These are phyloP conservation scores for Caerostris darwini DNA, from an alignment of 1,140 invertebrate species.

Conservation along the genomic window DNA sequence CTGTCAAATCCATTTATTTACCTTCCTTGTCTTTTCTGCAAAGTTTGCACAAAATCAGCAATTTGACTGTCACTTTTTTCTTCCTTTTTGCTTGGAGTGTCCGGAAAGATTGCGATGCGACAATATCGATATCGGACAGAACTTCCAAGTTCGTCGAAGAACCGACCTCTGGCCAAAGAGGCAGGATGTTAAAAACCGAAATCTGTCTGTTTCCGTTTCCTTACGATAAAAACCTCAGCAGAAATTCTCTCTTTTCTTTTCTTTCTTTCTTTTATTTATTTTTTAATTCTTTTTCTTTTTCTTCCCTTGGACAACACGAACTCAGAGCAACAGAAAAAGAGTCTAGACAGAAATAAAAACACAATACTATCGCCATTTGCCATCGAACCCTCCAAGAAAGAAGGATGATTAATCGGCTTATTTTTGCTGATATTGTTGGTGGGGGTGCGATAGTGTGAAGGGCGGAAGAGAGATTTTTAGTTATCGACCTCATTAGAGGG, in stretches of 20 bases:
- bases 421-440: background rate
- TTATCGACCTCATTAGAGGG: conserved; percentile 22
- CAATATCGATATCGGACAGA: conserved; percentile 28
- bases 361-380: conserved; percentile 14
- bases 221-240: background rate
- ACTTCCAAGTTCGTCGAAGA: background rate
- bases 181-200: conserved; percentile 36
- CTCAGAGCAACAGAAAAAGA: no score
- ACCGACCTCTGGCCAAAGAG: background rate
- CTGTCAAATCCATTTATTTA: background rate
- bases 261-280: background rate
- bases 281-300: no score
- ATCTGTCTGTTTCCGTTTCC: conserved; percentile 35
- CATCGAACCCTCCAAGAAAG: conserved; percentile 12
- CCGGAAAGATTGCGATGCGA: conserved; percentile 19
- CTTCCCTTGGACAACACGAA: background rate
- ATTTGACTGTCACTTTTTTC: background rate
- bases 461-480: conserved; percentile 22
- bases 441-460: conserved; percentile 1
- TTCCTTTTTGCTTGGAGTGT: background rate
- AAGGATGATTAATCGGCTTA: conserved; percentile 9
- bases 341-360: conserved; percentile 1
- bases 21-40: background rate
- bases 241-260: no score
- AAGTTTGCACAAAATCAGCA: background rate